These are phyloP conservation scores for Pseudotriccus pelzelni DNA, from an alignment of 2,797 vertebrate species.

Conservation along the genomic window DNA sequence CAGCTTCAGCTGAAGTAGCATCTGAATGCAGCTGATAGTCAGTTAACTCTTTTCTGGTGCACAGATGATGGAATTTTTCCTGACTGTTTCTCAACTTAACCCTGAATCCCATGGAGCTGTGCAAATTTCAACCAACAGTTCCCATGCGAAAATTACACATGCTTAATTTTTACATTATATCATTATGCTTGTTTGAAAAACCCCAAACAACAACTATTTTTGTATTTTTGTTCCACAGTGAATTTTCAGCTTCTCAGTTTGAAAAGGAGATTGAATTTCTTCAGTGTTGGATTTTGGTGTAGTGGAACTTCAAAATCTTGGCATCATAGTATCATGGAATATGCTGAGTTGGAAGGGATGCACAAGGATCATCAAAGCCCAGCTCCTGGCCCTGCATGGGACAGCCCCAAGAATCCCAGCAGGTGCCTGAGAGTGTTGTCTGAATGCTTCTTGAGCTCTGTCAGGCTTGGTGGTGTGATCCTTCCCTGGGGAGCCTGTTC, in stretches of 20 bases:
- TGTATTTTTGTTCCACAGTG: background rate
- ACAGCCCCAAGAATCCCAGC: background rate
- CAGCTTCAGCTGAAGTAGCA: background rate
- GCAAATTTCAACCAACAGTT: background rate
- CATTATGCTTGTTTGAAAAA: background rate
- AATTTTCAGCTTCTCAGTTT: background rate
- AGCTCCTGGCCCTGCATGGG: background rate
- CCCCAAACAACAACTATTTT: background rate
- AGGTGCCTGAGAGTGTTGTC: fast-evolving
- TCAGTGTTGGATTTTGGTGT: background rate
- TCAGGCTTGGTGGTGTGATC: background rate
- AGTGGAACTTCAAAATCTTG: background rate
- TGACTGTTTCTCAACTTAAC: background rate
- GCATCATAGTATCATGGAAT: too few species aligned
- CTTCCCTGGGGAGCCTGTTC: background rate
- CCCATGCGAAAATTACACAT: background rate
- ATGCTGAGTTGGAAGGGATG: background rate
- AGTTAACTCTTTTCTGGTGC: background rate
- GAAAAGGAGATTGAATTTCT: background rate
- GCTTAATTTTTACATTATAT: background rate
- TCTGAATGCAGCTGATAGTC: background rate
- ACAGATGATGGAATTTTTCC: background rate
- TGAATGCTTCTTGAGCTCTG: background rate
- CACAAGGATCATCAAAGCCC: background rate
- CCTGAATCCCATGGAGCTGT: background rate